Base-by-base conservation (phyloP, 1,140 invertebrate species). In the Drosophila serrata region DNA sequence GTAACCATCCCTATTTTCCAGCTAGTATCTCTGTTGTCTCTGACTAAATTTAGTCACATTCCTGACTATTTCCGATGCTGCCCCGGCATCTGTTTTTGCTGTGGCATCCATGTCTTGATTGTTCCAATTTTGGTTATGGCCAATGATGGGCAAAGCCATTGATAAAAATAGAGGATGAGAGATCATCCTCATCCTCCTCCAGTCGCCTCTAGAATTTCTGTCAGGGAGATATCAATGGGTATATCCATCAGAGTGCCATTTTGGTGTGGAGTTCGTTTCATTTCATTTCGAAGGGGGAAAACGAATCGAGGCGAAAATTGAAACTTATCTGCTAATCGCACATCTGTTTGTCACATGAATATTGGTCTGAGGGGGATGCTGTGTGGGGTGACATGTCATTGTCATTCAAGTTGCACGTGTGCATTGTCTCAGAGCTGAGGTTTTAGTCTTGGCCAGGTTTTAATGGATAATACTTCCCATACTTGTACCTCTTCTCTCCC, bases 311-410 rank as follows among this genome's bases (percentile, higher is more conserved):
- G 48, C 42, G 43, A 48, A 61, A 84, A 84, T 84, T 80, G 77
- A 84, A 88, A 88, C 62, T 78, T 88, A 88, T 88, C 84, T 90
- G 85, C 87, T 88, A 88, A 88, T 88, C 80, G 81, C 81, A 79
- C 85, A 88, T 88, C 85, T 88, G 85, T 49, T 90, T 88, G 85
- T 90, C 85, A 85, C 81, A 85, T 90, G 85, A 86, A 43, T 6
- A 6, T 13, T n/a, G 6, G 4, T 2, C 37, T 53, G 53, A 19
- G 64, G 46, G 24, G 64, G 46, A 15, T 7, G 6, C 17, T 33
- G 17, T 9, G 4, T 24, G 37, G 37, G 45, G 22, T 58, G 61
- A 69, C 65, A 45, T 45, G 27, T 19, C 35, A n/a, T n/a, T n/a
- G 42, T 29, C 13, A 45, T 58, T 59, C 53, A 53, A 59, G 65